Evolutionary conservation across 2,888 invertebrate genomes (phyloP).

Genomic region (Nomada hirtipes): DNA sequence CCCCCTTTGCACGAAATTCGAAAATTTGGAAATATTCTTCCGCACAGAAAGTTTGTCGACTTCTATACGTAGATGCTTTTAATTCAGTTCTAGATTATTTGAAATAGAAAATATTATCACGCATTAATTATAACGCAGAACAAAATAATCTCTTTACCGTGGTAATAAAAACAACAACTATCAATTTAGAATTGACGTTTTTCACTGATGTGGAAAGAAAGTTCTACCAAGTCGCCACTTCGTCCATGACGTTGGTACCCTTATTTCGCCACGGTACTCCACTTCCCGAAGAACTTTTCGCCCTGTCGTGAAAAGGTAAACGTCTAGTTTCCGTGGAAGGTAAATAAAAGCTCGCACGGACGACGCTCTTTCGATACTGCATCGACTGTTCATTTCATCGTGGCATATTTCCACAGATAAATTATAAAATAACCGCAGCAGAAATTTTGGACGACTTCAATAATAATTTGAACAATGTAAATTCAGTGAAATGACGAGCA

Average conservation of each 20-base stretch:
- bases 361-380: conserved; percentile 18
- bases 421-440: conserved; percentile 21
- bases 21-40: conserved; percentile 2
- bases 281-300: conserved; percentile 31
- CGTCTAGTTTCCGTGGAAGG: conserved; percentile 46
- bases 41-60: too few species aligned
- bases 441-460: background rate
- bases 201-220: background rate
- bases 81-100: too few species aligned
- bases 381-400: conserved; percentile 29
- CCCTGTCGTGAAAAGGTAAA: conserved; percentile 51
- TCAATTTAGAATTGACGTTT: too few species aligned
- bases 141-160: too few species aligned
- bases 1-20: background rate
- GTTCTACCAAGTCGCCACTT: conserved; percentile 15
- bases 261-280: conserved; percentile 41
- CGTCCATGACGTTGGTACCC: conserved; percentile 17
- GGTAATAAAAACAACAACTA: too few species aligned
- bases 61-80: too few species aligned
- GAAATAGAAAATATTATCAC: too few species aligned
- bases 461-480: too few species aligned
- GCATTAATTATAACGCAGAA: too few species aligned
- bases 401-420: conserved; percentile 1
- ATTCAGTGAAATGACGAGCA: too few species aligned
- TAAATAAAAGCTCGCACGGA: conserved; percentile 43